Evolutionary conservation across 2,888 invertebrate genomes (phyloP).

Genomic region (Argyresthia goedartella): DNA sequence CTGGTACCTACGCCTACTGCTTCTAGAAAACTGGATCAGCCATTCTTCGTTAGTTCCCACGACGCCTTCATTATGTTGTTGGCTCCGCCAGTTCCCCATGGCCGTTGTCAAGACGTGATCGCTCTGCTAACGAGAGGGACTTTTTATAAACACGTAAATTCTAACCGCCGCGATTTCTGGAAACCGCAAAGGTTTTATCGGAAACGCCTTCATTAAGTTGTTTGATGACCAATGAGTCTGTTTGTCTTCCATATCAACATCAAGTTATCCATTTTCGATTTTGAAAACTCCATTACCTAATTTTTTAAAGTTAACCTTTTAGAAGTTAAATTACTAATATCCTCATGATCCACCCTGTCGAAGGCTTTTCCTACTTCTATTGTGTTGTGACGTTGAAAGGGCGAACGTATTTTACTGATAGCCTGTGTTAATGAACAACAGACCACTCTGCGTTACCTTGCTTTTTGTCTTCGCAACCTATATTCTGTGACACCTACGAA

Average conservation of each 20-base stretch:
- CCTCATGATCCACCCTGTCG: too few relatives aligned
- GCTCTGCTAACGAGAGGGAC: slow-evolving; percentile 44
- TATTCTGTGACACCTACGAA: slow-evolving; percentile 14
- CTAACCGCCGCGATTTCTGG: slow-evolving; percentile 13
- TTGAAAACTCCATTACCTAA: too few relatives aligned
- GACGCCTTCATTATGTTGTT: slow-evolving; percentile 42
- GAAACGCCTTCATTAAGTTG: not conserved
- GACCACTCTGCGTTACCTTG: not conserved
- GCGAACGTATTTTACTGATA: too few relatives aligned
- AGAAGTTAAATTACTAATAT: too few relatives aligned
- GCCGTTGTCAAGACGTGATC: slow-evolving; percentile 35
- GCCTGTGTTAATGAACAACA: too few relatives aligned
- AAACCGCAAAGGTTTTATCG: not conserved
- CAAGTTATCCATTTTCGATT: too few relatives aligned
- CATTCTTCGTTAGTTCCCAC: slow-evolving; percentile 60
- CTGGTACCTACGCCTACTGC: slow-evolving; percentile 26
- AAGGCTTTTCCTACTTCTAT: too few relatives aligned
- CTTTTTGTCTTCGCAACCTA: slow-evolving; percentile 13
- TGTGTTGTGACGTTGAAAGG: too few relatives aligned
- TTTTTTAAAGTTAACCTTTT: too few relatives aligned
- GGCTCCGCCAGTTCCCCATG: slow-evolving; percentile 34
- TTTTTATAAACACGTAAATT: slow-evolving; percentile 39
- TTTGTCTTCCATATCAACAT: not conserved
- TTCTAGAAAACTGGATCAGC: slow-evolving; percentile 59
- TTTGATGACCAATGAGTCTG: not conserved